Percentiles rank a stretch among this genome's conserved stretches.
phyloP scores from a whole-genome alignment of 2,113 vertebrate species.

The Gymnarchus niloticus region DNA sequence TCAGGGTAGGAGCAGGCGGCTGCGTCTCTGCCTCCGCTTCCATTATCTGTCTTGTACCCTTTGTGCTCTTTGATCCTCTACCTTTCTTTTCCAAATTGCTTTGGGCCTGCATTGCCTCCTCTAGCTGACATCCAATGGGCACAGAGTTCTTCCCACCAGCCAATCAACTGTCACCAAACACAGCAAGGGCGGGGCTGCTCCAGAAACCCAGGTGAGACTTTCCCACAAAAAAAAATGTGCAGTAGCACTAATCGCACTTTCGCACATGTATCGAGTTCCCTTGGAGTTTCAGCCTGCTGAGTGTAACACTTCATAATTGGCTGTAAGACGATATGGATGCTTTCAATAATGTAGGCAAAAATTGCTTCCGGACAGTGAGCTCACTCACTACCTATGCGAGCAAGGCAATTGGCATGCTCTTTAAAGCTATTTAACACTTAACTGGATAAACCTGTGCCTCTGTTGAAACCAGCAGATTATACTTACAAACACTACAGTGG shows the following conservation, averaged over 20 bases:
- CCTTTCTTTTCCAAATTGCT: background rate
- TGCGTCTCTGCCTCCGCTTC: background rate
- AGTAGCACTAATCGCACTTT: background rate
- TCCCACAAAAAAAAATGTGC: background rate
- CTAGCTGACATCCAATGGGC: conserved; percentile 6
- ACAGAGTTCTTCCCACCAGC: background rate
- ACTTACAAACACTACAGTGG: background rate
- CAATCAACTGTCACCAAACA: background rate
- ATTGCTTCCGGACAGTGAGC: background rate
- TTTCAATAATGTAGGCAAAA: background rate
- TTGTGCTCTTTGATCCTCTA: background rate
- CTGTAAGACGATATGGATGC: conserved; percentile 9
- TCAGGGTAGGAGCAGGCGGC: conserved; percentile 44
- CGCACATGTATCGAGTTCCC: conserved; percentile 9
- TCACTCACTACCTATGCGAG: background rate
- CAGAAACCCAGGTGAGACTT: conserved; percentile 12
- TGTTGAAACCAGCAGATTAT: background rate
- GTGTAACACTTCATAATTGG: background rate
- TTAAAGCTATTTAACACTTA: background rate
- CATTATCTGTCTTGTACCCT: conserved; percentile 33
- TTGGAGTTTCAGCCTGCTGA: background rate
- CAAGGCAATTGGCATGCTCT: background rate
- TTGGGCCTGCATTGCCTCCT: background rate
- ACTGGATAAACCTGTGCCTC: conserved; percentile 17
- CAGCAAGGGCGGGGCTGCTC: background rate